phyloP scores from a whole-genome alignment of 2,888 invertebrate genomes.

The Thereva nobilitata region DNA sequence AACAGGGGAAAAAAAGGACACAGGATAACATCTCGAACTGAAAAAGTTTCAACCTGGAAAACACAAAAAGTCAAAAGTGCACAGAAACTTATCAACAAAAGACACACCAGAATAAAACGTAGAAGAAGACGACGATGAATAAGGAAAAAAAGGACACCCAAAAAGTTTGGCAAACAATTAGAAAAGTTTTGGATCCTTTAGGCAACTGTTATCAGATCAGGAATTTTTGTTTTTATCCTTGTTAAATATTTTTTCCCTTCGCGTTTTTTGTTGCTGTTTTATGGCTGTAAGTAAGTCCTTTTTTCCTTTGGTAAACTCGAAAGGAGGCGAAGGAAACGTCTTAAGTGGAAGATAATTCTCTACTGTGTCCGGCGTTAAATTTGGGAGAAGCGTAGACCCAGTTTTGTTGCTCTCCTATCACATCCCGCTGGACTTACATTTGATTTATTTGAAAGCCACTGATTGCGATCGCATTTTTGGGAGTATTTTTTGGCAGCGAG shows the following conservation, averaged over 20 bases:
- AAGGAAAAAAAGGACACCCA: constrained; percentile 5
- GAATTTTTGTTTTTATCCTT: constrained; percentile 28
- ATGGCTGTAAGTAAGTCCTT: constrained; percentile 14
- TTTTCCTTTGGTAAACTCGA: neutral
- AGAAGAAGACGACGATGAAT: neutral
- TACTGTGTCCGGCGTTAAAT: constrained; percentile 23
- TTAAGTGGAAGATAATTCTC: constrained; percentile 41
- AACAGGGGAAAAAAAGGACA: no score
- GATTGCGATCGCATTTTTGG: constrained; percentile 38
- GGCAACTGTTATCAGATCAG: constrained; percentile 40
- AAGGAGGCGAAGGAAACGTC: constrained; percentile 22
- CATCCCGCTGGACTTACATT: constrained; percentile 33
- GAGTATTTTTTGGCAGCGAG: constrained; percentile 21
- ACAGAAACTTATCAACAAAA: no score
- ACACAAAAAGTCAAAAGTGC: no score
- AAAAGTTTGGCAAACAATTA: constrained; percentile 42
- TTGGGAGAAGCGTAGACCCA: constrained; percentile 5
- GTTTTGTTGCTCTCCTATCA: constrained; percentile 23
- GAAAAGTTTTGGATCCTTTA: constrained; percentile 39
- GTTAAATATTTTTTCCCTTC: constrained; percentile 9
- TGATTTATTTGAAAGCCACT: constrained; percentile 38
- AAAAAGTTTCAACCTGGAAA: no score
- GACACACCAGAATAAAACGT: constrained; percentile 1
- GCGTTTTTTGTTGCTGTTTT: constrained; percentile 4
- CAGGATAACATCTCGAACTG: no score